Percentiles rank a stretch among this genome's conserved stretches.
Evolutionary conservation across 2,113 vertebrate genomes (phyloP).

Genomic region (Chaenogobius annularis): DNA sequence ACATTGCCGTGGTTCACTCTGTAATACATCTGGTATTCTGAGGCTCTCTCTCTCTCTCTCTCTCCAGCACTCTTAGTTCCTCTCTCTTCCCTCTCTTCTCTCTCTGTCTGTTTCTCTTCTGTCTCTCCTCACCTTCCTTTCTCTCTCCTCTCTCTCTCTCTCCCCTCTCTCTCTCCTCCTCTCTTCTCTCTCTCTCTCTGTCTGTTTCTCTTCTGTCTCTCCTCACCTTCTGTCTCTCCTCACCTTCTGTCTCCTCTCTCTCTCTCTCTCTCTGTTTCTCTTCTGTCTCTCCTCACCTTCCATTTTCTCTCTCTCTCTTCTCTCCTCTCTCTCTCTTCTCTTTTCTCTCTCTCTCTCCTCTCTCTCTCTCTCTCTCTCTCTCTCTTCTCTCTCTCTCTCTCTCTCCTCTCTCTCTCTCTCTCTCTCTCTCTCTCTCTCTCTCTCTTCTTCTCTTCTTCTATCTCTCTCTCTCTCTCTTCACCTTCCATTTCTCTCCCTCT

Average conservation of each 20-base stretch:
- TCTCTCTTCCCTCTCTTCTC: background rate
- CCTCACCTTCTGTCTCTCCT: no score
- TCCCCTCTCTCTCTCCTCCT: constrained; percentile 40
- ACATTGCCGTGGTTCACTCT: constrained; percentile 97
- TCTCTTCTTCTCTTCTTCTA: background rate
- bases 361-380: constrained; percentile 68
- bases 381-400: no score
- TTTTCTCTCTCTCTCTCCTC: no score
- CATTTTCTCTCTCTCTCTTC: background rate
- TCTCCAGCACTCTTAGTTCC: background rate
- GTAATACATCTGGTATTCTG: constrained; percentile 99
- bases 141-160: constrained; percentile 67
- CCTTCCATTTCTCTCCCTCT: no score
- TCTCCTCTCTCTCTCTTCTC: background rate
- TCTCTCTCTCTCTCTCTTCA: background rate
- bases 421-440: no score
- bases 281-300: no score
- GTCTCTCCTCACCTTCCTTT: no score
- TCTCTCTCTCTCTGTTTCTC: background rate
- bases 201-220: no score
- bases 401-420: background rate
- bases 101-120: no score
- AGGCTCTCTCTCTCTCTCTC: constrained; percentile 67
- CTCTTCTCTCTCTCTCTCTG: background rate
- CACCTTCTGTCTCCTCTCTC: constrained; percentile 71